Base-by-base conservation (phyloP, 2,888 invertebrate genomes). In the Vanessa cardui region DNA sequence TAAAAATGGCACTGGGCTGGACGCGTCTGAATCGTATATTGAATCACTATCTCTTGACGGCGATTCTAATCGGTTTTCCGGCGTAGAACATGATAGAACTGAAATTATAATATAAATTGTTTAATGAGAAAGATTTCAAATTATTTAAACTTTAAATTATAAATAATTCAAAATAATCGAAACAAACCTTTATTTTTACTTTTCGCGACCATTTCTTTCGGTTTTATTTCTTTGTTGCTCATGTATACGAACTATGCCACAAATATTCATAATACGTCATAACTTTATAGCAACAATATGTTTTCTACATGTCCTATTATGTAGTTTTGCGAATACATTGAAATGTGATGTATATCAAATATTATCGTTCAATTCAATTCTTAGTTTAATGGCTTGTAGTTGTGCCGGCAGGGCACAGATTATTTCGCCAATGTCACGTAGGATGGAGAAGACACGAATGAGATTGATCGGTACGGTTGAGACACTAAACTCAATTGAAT, bases 1-100 rank as follows among this genome's bases (percentile, higher is more conserved):
- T 12, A 90, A 72, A 78, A 93, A 93, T 9, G 91, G 92, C 0
- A 93, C 91, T 6, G 93, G 93, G 71, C 92, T 92, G 1, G 86
- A 86, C 16, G 88, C 83, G 59, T 91, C 92, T 0, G 92, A 92
- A 71, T 87, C 90, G 74, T 80, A 87, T 47, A 90, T 75, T 6
- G 91, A 90, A 73, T 90, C 91, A 76, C 90, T 92, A 61, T 92
- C 92, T 65, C 88, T 82, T 8, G 89, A 88, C 9, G 93, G 90
- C 1, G 92, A 92, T 33, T 89, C 87, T 16, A 80, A 74, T 21
- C 79, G 77, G 66, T 83, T 85, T 74, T 90, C 89, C 16, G 92
- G 92, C 15, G 93, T 93, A 12, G 93, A 91, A 77, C 92, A 92
- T 15, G 86, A 80, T 71, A 84, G 63, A 52, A 88, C 93, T 93